These are phyloP conservation scores for Engystomops pustulosus DNA, from an alignment of 2,113 vertebrate species.

Conservation along the genomic window DNA sequence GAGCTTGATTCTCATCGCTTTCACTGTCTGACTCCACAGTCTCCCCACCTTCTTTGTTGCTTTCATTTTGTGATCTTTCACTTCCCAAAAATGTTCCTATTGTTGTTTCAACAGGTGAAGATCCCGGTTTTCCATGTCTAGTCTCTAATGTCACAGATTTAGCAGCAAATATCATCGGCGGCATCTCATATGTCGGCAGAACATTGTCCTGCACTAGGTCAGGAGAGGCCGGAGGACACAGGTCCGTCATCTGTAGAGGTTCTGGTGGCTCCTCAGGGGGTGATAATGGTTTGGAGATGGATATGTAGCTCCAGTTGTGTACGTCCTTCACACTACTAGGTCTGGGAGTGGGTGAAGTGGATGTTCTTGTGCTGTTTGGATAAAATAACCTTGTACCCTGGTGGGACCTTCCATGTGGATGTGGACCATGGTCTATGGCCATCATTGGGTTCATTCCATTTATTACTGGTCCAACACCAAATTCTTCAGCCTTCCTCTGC, in stretches of 20 bases:
- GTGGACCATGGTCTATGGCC: not conserved
- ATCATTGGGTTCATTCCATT: constrained; percentile 42
- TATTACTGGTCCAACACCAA: constrained; percentile 37
- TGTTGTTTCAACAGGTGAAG: not conserved
- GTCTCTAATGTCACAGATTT: constrained; percentile 2
- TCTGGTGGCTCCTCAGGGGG: not conserved
- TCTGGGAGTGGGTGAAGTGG: not conserved
- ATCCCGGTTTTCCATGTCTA: not conserved
- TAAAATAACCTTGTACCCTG: not conserved
- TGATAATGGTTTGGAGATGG: constrained; percentile 56
- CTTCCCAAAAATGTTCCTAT: not conserved
- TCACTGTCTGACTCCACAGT: not conserved
- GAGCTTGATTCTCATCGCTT: too few relatives aligned
- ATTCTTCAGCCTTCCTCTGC: not conserved
- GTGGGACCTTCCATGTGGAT: not conserved
- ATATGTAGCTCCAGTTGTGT: constrained; percentile 39
- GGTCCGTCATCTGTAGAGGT: not conserved
- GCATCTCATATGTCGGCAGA: not conserved
- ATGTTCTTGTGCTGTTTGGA: not conserved
- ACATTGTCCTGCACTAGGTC: not conserved
- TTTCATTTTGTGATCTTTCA: not conserved
- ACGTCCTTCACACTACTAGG: not conserved
- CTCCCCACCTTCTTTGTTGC: not conserved
- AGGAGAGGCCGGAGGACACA: not conserved
- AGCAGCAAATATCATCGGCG: not conserved